Base-by-base conservation (phyloP, 2,888 invertebrate species). In the Drosophila barbarae region DNA sequence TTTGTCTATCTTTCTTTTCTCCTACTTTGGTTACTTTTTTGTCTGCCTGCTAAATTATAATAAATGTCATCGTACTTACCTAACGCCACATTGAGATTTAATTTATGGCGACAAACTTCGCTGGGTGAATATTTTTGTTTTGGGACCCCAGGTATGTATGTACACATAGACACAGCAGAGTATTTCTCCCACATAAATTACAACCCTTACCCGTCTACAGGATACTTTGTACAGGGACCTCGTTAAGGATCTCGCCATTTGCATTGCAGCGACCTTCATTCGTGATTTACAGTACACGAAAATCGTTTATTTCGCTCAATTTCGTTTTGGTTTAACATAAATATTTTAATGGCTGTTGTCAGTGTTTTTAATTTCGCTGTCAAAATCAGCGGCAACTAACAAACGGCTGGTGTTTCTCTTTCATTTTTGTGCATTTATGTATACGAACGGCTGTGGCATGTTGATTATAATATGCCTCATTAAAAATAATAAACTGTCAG, bases 401-500 rank as follows among this genome's bases (percentile, higher is more conserved):
- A 56, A 66, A 65, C 46, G 35, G 35, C 55, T 49, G 55, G 38
- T 21, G 18, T 56, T 34, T 49, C 28, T 46, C n/a, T 46, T 28
- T 41, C 21, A 46, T 41, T 42, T 67, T 35, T 23, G n/a, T 30
- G 46, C 18, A 46, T 42, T 26, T 42, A 46, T 46, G 30, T 39
- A 51, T 65, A 47, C 38, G 41, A 39, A 28, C 35, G 34, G 53
- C 51, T 44, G 68, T 39, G 65, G 64, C 64, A 68, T 58, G 52
- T 53, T 51, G 51, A 70, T 70, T 66, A 75, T 81, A 75, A 84
- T 77, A 80, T 68, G 84, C 79, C 81, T 79, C 79, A 79, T 79
- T 79, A 84, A 79, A 79, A 79, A 81, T 79, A 79, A 79, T 84
- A 77, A 84, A 79, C 84, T 84, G 84, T 81, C 79, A 77, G 75